A percentile compares a stretch with the other conserved stretches of the same genome.
phyloP scores from a whole-genome alignment of 2,113 vertebrate genomes.

The Collichthys lucidus region DNA sequence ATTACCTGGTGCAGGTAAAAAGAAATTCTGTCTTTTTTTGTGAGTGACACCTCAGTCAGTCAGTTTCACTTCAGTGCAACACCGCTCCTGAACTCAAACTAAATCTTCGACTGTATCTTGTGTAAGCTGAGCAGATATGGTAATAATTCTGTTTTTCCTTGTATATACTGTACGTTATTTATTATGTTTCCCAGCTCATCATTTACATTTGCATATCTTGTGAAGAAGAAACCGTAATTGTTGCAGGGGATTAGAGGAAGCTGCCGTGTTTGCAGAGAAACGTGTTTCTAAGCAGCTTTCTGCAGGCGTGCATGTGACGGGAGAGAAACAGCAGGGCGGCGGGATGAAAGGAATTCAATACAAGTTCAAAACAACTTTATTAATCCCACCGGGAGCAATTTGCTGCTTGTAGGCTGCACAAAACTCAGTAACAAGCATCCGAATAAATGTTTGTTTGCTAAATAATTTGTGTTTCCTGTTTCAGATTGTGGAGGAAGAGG shows the following conservation, averaged over 20 bases:
- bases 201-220: too few relatives aligned
- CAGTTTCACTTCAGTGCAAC: not conserved
- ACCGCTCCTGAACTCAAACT: not conserved
- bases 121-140: not conserved
- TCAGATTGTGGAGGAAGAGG: slow-evolving; percentile 96
- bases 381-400: too few relatives aligned
- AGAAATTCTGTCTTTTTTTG: not conserved
- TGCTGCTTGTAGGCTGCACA: too few relatives aligned
- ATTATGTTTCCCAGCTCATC: too few relatives aligned
- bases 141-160: too few relatives aligned
- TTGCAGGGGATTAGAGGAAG: not conserved
- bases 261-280: too few relatives aligned
- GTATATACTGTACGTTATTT: not conserved
- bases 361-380: not conserved
- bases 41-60: too few relatives aligned
- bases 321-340: too few relatives aligned
- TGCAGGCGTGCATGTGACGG: not conserved
- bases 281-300: not conserved
- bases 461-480: slow-evolving; percentile 5
- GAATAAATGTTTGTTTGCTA: not conserved
- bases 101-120: not conserved
- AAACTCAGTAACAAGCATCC: too few relatives aligned
- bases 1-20: slow-evolving; percentile 95
- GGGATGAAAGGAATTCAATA: not conserved
- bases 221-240: too few relatives aligned